Conservation (phyloP, 2,113 vertebrate genomes). For the Strix aluco region DNA sequence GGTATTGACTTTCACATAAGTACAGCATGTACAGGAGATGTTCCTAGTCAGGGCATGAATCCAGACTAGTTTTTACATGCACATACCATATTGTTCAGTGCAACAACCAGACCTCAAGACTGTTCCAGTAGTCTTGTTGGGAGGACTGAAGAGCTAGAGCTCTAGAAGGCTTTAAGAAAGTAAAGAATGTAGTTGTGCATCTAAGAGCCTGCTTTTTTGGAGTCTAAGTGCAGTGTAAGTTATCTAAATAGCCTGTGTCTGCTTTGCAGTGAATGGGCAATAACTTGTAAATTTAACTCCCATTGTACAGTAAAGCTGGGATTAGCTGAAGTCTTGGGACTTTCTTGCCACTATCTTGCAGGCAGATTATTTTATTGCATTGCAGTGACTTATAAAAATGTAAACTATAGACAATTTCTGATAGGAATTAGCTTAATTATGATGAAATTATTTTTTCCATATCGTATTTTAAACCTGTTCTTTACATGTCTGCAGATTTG, state of each 20-base stretch:
- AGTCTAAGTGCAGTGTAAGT: not conserved
- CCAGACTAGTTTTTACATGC: not conserved
- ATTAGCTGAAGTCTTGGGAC: not conserved
- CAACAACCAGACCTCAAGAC: not conserved
- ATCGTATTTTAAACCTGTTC: not conserved
- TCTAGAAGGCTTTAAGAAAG: not conserved
- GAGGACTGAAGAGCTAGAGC: not conserved
- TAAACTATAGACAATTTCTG: not conserved
- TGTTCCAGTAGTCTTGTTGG: not conserved
- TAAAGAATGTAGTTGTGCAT: not conserved
- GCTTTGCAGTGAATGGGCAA: not conserved
- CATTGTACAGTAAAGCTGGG: not conserved
- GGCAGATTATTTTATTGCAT: not conserved
- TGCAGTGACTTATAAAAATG: not conserved
- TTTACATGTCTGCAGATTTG: conserved; percentile 73
- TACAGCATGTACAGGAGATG: not conserved
- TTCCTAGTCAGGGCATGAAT: not conserved
- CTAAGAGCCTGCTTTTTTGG: not conserved
- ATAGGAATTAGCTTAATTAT: not conserved
- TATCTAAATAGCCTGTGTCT: not conserved
- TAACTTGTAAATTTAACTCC: not conserved
- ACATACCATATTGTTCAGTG: not conserved
- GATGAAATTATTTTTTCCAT: not conserved
- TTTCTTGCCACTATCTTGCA: not conserved
- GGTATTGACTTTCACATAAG: not conserved